Evolutionary conservation across 64 coral and sea anemone genomes (phyloP).

Genomic region (Stichodactyla helianthus): DNA sequence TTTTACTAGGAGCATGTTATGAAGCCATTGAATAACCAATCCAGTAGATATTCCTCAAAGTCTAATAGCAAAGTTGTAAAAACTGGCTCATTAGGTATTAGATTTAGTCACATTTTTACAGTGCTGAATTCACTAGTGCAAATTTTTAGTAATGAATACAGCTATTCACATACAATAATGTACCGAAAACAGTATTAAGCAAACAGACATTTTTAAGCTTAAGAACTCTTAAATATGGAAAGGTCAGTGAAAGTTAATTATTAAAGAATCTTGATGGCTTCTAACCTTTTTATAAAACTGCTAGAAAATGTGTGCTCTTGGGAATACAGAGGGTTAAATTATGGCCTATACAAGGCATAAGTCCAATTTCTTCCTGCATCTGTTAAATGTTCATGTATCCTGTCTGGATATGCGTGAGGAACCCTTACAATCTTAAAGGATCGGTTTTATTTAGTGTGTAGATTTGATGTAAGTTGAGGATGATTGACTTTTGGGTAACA

Average conservation of each 20-base stretch:
- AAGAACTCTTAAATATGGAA: neutral
- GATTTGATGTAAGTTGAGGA: no score
- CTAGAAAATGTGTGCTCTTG: no score
- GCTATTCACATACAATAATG: neutral
- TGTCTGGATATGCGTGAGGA: no score
- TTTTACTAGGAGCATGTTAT: neutral
- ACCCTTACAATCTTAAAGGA: no score
- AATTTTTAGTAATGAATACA: neutral
- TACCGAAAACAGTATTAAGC: neutral
- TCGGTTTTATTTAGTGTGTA: no score
- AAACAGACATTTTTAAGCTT: neutral
- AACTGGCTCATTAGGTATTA: neutral
- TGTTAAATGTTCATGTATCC: no score
- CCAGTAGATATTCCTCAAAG: neutral
- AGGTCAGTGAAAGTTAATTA: conserved; percentile 1
- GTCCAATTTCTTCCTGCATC: no score
- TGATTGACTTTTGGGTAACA: no score
- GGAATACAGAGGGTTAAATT: no score
- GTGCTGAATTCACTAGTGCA: neutral
- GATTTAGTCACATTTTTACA: neutral
- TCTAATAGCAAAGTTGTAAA: neutral
- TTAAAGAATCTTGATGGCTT: neutral
- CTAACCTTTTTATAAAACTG: neutral
- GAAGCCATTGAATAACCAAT: neutral
- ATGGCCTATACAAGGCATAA: no score